Percentiles rank a stretch among this genome's conserved stretches.
These are phyloP conservation scores for Brassicogethes aeneus DNA, from an alignment of 2,888 invertebrate species.

Conservation along the genomic window DNA sequence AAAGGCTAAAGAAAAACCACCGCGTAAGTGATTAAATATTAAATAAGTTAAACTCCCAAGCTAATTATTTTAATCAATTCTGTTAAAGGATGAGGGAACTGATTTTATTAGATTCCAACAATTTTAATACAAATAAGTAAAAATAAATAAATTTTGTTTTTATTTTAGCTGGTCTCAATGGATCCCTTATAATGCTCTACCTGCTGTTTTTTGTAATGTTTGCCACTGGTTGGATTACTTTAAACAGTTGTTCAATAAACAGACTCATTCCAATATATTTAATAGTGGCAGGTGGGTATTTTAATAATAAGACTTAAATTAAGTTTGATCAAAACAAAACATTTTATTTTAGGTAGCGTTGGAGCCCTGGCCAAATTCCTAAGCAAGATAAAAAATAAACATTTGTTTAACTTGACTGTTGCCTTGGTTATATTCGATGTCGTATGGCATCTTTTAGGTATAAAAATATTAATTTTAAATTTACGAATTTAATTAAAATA, in stretches of 20 bases:
- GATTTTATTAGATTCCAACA: too few species aligned
- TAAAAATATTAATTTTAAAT: too few species aligned
- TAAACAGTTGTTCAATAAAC: constrained; percentile 32
- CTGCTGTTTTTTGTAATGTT: constrained; percentile 32
- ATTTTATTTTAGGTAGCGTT: constrained; percentile 23
- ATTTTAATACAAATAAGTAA: too few species aligned
- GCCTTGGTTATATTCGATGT: constrained; percentile 21
- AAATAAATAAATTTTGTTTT: constrained; percentile 4
- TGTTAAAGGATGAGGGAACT: too few species aligned
- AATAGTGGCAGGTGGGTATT: constrained; percentile 30
- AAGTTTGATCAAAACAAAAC: background rate
- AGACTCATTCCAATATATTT: constrained; percentile 35
- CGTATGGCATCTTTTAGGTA: constrained; percentile 27
- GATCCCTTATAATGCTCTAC: constrained; percentile 32
- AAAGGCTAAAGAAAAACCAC: constrained; percentile 28
- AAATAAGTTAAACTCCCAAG: too few species aligned
- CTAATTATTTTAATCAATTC: too few species aligned
- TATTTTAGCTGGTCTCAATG: constrained; percentile 33
- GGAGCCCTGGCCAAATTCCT: constrained; percentile 27
- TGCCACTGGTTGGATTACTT: constrained; percentile 31
- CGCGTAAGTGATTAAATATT: constrained; percentile 29
- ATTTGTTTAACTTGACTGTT: constrained; percentile 22
- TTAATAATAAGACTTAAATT: background rate
- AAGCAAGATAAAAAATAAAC: constrained; percentile 21
- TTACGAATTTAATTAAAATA: too few species aligned